These are phyloP conservation scores for Ochropacha duplaris DNA, from an alignment of 2,888 invertebrate genomes.

Conservation along the genomic window DNA sequence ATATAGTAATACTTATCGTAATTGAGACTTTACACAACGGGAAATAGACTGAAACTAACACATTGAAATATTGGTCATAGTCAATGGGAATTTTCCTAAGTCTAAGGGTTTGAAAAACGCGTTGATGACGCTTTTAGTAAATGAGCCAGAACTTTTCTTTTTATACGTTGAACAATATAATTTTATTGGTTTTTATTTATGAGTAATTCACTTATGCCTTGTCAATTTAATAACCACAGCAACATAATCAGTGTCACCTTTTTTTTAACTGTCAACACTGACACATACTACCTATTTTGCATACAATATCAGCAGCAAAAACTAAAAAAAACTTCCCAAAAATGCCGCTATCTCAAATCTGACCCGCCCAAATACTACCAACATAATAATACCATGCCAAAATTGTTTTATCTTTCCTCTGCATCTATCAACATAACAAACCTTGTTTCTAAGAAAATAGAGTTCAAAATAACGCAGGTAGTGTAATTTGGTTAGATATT, in stretches of 20 bases:
- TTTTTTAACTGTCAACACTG: slow-evolving; percentile 7
- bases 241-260: neutral
- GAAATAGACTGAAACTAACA: too few species aligned
- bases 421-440: slow-evolving; percentile 21
- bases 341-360: slow-evolving; percentile 30
- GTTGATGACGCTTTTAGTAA: too few species aligned
- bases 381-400: slow-evolving; percentile 33
- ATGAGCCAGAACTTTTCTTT: too few species aligned
- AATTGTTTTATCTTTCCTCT: slow-evolving; percentile 23
- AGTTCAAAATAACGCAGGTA: neutral
- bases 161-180: too few species aligned
- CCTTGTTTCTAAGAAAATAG: slow-evolving; percentile 13
- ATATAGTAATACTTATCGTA: too few species aligned
- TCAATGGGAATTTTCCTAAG: too few species aligned
- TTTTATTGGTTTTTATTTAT: neutral
- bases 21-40: too few species aligned
- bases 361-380: slow-evolving; percentile 21
- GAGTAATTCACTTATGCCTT: neutral
- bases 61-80: too few species aligned
- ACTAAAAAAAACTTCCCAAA: slow-evolving; percentile 10
- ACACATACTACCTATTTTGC: slow-evolving; percentile 22
- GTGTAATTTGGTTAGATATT: neutral
- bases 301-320: slow-evolving; percentile 33
- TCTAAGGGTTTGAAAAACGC: too few species aligned
- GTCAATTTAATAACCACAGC: neutral